These are phyloP conservation scores for Carassius gibelio DNA, from an alignment of 2,113 vertebrate genomes.

Conservation along the genomic window DNA sequence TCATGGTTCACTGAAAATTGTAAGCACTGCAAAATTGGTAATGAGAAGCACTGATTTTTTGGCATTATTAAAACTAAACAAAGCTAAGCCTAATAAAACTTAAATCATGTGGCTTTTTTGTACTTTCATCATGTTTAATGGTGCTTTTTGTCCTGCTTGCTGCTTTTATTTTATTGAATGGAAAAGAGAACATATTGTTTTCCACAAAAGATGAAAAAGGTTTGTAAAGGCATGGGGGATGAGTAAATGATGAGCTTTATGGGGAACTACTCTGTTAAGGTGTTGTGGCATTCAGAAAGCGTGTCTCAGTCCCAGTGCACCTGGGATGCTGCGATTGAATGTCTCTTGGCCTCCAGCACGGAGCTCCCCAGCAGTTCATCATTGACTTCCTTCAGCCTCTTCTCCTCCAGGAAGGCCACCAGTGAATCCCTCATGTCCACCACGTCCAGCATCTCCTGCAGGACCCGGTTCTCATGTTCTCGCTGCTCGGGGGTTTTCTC, in stretches of 20 bases:
- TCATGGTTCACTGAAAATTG: too few relatives aligned
- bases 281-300: not conserved
- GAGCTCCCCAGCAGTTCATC: slow-evolving; percentile 66
- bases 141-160: not conserved
- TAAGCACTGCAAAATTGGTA: not conserved
- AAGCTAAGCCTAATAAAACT: not conserved
- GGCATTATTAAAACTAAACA: not conserved
- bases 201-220: not conserved
- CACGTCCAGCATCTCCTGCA: slow-evolving; percentile 83
- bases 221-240: not conserved
- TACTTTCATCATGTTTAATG: not conserved
- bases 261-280: not conserved
- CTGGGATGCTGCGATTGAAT: slow-evolving; percentile 67
- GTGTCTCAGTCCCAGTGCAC: slow-evolving; percentile 72
- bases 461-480: slow-evolving; percentile 74
- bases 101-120: not conserved
- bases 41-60: not conserved
- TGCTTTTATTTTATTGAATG: not conserved
- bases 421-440: slow-evolving; percentile 86
- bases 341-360: slow-evolving; percentile 73
- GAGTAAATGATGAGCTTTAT: not conserved
- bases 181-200: not conserved
- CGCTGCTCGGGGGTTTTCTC: slow-evolving; percentile 77
- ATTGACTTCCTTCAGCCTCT: slow-evolving; percentile 83
- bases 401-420: slow-evolving; percentile 86